These are phyloP conservation scores for Sphinx pinastri DNA, from an alignment of 2,888 invertebrate species.

Conservation along the genomic window DNA sequence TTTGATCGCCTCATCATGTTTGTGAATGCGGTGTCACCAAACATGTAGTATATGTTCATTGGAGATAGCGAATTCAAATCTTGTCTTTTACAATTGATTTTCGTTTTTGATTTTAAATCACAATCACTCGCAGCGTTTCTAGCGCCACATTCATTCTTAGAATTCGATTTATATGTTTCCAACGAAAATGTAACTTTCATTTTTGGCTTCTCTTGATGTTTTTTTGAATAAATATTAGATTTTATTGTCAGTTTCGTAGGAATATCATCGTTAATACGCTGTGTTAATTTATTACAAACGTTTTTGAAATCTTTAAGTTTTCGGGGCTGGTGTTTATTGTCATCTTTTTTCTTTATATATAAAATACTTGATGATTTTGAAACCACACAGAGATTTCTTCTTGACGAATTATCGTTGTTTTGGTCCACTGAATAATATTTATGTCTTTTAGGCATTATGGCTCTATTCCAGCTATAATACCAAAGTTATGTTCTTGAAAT, in stretches of 20 bases:
- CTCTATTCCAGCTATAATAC: neutral
- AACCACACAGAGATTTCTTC: neutral
- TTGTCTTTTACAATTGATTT: neutral
- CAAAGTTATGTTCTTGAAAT: neutral
- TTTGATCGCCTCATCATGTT: neutral
- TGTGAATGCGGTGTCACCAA: conserved; percentile 5
- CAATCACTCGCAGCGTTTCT: conserved; percentile 10
- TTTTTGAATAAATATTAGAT: neutral
- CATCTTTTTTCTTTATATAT: neutral
- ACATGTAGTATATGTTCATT: neutral
- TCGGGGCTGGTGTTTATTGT: neutral
- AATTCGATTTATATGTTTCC: neutral
- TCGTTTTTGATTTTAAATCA: neutral
- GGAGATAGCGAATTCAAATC: neutral
- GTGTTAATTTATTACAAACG: neutral
- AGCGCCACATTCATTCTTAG: neutral
- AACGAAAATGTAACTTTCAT: conserved; percentile 17
- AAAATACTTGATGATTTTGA: conserved; percentile 18
- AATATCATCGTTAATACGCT: neutral
- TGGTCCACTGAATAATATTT: neutral
- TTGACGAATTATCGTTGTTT: neutral
- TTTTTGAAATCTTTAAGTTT: conserved; percentile 17
- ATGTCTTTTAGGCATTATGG: neutral
- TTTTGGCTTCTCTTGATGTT: neutral
- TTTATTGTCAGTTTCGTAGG: conserved; percentile 7